Evolutionary conservation across 2,888 invertebrate species (phyloP).

Genomic region (Erynnis tages): DNA sequence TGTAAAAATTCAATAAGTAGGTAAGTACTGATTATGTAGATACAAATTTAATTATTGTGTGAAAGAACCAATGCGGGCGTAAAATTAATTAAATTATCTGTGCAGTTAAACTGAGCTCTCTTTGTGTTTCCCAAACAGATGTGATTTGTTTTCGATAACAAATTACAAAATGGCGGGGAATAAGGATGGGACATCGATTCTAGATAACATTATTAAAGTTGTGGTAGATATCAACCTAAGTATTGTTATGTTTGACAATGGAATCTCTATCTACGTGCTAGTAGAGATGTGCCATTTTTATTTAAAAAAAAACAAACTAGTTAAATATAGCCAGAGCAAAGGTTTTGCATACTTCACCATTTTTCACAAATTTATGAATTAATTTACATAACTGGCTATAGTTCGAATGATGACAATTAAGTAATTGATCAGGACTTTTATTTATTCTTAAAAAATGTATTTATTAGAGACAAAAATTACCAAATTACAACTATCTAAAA

Average conservation of each 20-base stretch:
- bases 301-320: too few relatives aligned
- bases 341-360: too few relatives aligned
- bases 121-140: conserved; percentile 41
- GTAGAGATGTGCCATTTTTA: not conserved
- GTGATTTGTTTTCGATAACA: conserved; percentile 52
- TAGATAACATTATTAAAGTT: conserved; percentile 28
- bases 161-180: conserved; percentile 36
- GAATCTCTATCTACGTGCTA: not conserved
- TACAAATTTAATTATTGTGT: conserved; percentile 6
- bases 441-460: too few relatives aligned
- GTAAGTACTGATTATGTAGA: not conserved
- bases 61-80: conserved; percentile 33
- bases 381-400: too few relatives aligned
- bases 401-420: too few relatives aligned
- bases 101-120: conserved; percentile 32
- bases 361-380: too few relatives aligned
- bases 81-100: conserved; percentile 43
- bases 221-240: not conserved
- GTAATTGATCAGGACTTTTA: too few relatives aligned
- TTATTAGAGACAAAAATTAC: too few relatives aligned
- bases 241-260: not conserved
- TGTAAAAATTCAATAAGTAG: not conserved
- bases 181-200: conserved; percentile 19
- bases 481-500: too few relatives aligned
- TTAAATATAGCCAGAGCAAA: too few relatives aligned